phyloP scores from a whole-genome alignment of 2,113 vertebrate genomes.

The Tragelaphus buxtoni region DNA sequence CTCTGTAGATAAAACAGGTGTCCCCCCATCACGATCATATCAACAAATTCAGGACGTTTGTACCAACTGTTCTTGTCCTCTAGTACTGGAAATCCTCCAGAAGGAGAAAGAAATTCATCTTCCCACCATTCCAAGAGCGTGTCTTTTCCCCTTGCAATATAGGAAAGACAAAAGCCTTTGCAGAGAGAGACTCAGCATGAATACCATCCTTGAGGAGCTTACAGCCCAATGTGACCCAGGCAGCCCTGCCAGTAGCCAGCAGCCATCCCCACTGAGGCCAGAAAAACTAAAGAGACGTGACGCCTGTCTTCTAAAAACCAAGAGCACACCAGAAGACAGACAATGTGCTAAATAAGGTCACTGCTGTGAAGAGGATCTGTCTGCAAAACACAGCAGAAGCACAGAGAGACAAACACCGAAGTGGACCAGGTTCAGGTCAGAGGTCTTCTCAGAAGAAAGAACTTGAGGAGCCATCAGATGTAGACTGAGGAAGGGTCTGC shows the following conservation, averaged over 20 bases:
- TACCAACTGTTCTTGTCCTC: conserved; percentile 46
- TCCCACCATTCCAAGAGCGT: background rate
- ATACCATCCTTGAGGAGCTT: background rate
- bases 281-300: background rate
- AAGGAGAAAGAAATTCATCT: conserved; percentile 20
- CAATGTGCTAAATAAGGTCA: background rate
- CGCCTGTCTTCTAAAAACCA: background rate
- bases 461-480: background rate
- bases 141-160: background rate
- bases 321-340: background rate
- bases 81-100: conserved; percentile 51
- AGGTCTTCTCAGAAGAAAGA: background rate
- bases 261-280: background rate
- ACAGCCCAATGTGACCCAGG: background rate
- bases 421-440: background rate
- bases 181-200: background rate
- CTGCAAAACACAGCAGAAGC: background rate
- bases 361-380: background rate
- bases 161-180: background rate
- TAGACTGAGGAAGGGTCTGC: background rate
- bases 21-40: background rate
- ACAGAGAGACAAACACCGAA: background rate
- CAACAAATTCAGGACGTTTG: conserved; percentile 43
- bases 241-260: background rate
- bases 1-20: conserved; percentile 41